phyloP scores from a whole-genome alignment of 2,888 invertebrate genomes.

The Sarcophaga subvicina region DNA sequence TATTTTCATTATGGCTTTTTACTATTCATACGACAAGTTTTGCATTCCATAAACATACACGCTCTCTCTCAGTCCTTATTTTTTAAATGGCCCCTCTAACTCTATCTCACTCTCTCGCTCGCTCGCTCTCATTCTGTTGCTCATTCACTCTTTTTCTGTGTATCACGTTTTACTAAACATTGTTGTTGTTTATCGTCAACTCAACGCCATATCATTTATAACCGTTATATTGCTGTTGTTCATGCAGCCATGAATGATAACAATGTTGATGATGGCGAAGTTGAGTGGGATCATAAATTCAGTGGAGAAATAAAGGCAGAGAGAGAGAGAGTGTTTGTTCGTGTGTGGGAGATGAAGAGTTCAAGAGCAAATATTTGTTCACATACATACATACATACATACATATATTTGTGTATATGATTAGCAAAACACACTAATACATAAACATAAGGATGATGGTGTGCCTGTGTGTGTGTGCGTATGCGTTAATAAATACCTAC shows the following conservation, averaged over 20 bases:
- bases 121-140: no score
- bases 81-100: background rate
- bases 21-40: background rate
- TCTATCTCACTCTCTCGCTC: background rate
- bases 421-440: background rate
- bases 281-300: background rate
- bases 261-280: background rate
- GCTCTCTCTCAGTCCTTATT: background rate
- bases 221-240: background rate
- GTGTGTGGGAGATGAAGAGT: background rate
- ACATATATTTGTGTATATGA: no score
- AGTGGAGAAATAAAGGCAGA: background rate
- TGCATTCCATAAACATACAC: background rate
- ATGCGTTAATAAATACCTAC: slow-evolving; percentile 4
- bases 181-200: background rate
- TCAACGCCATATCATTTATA: background rate
- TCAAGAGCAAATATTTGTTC: background rate
- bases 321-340: no score
- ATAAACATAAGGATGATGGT: slow-evolving; percentile 1
- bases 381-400: no score
- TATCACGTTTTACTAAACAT: background rate
- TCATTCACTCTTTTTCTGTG: no score
- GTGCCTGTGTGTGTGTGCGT: background rate
- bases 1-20: background rate
- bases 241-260: background rate